A percentile compares a stretch with the other conserved stretches of the same genome.
These are phyloP conservation scores for Scelioninae gen. 1 DNA, from an alignment of 2,888 invertebrate species.

Conservation along the genomic window DNA sequence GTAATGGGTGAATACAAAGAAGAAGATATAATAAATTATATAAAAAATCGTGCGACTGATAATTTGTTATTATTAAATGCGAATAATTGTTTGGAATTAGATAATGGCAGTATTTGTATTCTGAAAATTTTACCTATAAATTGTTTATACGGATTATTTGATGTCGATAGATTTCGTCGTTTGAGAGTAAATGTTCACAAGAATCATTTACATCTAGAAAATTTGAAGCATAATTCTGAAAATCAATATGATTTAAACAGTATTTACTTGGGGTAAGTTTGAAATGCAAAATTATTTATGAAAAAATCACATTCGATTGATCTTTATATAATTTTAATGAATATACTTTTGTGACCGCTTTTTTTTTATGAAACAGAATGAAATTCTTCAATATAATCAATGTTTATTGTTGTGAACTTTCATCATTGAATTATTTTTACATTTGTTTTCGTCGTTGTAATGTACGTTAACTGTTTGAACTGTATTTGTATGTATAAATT, in stretches of 20 bases:
- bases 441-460: too few species aligned
- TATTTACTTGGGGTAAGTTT: slow-evolving; percentile 22
- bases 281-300: too few species aligned
- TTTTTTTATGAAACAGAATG: too few species aligned
- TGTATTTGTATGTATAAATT: too few species aligned
- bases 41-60: slow-evolving; percentile 84
- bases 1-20: slow-evolving; percentile 69
- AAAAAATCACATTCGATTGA: too few species aligned
- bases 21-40: slow-evolving; percentile 78
- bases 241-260: background rate
- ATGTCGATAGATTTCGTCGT: slow-evolving; percentile 63
- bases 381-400: too few species aligned
- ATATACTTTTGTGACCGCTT: too few species aligned
- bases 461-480: too few species aligned
- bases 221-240: slow-evolving; percentile 12
- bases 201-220: slow-evolving; percentile 14
- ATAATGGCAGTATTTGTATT: slow-evolving; percentile 69
- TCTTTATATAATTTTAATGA: too few species aligned
- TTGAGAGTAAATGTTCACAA: slow-evolving; percentile 67
- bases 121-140: slow-evolving; percentile 74
- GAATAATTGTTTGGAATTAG: slow-evolving; percentile 79
- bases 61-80: slow-evolving; percentile 86
- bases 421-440: too few species aligned
- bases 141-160: slow-evolving; percentile 73
- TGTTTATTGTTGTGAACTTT: too few species aligned